Evolutionary conservation across 2,888 invertebrate species (phyloP).

Genomic region (Orgyia antiqua): DNA sequence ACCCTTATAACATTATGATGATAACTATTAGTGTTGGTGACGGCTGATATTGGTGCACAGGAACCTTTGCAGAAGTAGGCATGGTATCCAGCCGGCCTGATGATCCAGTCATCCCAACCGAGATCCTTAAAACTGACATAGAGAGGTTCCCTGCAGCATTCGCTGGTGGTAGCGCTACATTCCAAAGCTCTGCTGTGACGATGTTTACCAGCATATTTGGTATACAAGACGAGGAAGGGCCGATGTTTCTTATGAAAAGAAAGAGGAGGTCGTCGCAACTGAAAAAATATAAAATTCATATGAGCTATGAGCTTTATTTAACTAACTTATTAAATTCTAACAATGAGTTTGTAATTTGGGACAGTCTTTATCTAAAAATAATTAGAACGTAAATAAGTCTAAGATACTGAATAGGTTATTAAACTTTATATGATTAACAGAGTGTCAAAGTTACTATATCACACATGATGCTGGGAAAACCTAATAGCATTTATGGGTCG

Average conservation of each 20-base stretch:
- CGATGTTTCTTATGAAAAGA: conserved; percentile 83
- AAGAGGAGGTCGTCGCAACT: conserved; percentile 81
- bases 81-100: conserved; percentile 88
- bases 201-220: conserved; percentile 82
- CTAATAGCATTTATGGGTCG: too few species aligned
- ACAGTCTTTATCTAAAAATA: too few species aligned
- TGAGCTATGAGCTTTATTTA: too few species aligned
- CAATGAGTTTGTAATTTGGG: too few species aligned
- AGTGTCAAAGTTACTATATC: too few species aligned
- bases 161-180: conserved; percentile 81
- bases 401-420: too few species aligned
- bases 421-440: too few species aligned
- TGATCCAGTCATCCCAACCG: conserved; percentile 94
- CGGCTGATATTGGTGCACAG: conserved; percentile 85
- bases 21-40: conserved; percentile 76
- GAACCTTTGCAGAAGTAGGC: conserved; percentile 93
- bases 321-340: too few species aligned
- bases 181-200: conserved; percentile 82
- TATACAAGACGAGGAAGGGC: conserved; percentile 89
- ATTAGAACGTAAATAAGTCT: too few species aligned
- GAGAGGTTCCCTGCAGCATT: conserved; percentile 90
- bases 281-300: conserved; percentile 19
- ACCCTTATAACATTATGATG: conserved; percentile 88
- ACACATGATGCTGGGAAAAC: too few species aligned
- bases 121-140: conserved; percentile 90